phyloP scores from a whole-genome alignment of 2,113 vertebrate species.

The human region DNA sequence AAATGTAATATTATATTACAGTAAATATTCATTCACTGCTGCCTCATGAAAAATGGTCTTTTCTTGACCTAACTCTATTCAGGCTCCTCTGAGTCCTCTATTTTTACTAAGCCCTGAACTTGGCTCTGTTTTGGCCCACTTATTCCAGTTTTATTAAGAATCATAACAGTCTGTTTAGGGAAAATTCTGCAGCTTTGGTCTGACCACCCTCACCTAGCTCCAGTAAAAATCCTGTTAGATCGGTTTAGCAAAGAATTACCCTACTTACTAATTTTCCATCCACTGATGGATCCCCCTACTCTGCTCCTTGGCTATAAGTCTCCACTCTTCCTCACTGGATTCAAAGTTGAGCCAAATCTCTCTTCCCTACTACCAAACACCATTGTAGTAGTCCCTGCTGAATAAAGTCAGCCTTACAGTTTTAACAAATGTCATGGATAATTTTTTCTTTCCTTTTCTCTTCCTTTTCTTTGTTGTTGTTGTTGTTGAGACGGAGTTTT shows the following conservation, averaged over 20 bases:
- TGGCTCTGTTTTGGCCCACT: not conserved
- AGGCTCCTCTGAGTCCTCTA: not conserved
- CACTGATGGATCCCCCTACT: fast-evolving
- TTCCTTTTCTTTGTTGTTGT: too few relatives aligned
- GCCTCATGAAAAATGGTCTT: not conserved
- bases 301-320: not conserved
- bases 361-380: not conserved
- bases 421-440: not conserved
- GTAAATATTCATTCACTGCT: not conserved
- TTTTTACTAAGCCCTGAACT: not conserved
- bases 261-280: not conserved
- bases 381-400: not conserved
- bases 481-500: too few relatives aligned
- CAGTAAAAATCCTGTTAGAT: not conserved
- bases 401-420: not conserved
- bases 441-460: not conserved
- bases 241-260: not conserved
- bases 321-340: not conserved
- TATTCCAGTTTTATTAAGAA: not conserved
- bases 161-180: not conserved
- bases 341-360: not conserved
- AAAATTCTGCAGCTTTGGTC: not conserved
- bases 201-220: not conserved
- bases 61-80: not conserved
- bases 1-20: not conserved